Evolutionary conservation across 2,888 invertebrate genomes (phyloP), one percentile per base, ranked within the genome.

Genomic region (Acronicta leporina): DNA sequence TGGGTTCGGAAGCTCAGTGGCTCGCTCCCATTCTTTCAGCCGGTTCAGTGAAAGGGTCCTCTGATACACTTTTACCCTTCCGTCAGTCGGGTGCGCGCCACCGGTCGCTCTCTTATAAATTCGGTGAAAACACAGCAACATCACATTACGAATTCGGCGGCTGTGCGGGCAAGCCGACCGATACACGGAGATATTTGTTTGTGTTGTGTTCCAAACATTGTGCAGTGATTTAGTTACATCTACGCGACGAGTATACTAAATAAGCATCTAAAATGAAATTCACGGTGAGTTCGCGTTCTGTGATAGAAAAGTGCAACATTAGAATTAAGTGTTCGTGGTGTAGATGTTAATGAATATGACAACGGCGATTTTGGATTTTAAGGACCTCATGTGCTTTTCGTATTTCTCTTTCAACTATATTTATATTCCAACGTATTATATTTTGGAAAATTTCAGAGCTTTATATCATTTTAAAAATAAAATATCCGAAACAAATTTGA

Each of bases 101-200:
- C 82, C 80, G 78, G 70, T 83, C 88, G 83, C 87, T 87, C 86
- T 87, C 92, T 92, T 95, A 95, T 95, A 95, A 94, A 95, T 94
- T 94, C 90, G 91, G 91, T 90, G 94, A 90, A 92, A 91, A 90
- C 86, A 81, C 87, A 77, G 84, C 86, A 84, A 90, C 89, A 91
- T 87, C 88, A 94, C 95, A 94, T 94, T 94, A 90, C 92, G 83
- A 92, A 92, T 95, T 94, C 94, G 94, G 92, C 92, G 88, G 94
- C 91, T 91, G 92, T 86, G 80, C 85, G 71, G 86, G 78, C 78
- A 89, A 86, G 92, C 89, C 90, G 93, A 86, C 88, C 87, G 85
- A 89, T 85, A 85, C 77, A 85, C 78, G 79, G 76, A 80, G 70
- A 86, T 83, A 76, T 77, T 75, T 79, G 77, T 84, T 85, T 81